Evolutionary conservation across 2,888 invertebrate species (phyloP).

Genomic region (Euphydryas editha): DNA sequence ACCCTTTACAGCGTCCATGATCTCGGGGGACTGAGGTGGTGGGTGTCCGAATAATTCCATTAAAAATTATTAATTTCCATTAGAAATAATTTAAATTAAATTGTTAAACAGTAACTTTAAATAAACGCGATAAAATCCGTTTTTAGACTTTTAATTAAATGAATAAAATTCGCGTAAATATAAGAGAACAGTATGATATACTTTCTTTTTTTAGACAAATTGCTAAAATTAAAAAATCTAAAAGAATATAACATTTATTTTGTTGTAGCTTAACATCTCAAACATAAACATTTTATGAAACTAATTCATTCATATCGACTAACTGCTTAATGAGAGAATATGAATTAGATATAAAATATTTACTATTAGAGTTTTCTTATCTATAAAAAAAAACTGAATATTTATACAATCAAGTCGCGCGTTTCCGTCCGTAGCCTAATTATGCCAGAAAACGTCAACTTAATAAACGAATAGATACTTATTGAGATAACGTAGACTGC

Average conservation of each 20-base stretch:
- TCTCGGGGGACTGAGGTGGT: too few species aligned
- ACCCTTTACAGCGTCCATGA: too few species aligned
- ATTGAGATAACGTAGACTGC: conserved; percentile 19
- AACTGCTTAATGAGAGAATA: conserved; percentile 10
- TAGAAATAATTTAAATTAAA: too few species aligned
- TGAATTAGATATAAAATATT: conserved; percentile 9
- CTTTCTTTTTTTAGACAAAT: conserved; percentile 6
- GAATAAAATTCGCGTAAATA: too few species aligned
- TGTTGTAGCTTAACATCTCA: not conserved
- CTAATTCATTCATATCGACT: not conserved
- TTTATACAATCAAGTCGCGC: conserved; percentile 23
- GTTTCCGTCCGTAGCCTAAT: conserved; percentile 32
- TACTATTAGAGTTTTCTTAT: conserved; percentile 11
- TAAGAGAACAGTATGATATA: too few species aligned
- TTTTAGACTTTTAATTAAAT: too few species aligned
- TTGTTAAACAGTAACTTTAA: too few species aligned
- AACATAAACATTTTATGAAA: not conserved
- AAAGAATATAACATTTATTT: not conserved
- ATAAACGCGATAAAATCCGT: too few species aligned
- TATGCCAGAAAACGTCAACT: conserved; percentile 26
- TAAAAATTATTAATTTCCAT: too few species aligned
- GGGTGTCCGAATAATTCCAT: too few species aligned
- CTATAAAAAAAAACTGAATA: conserved; percentile 28
- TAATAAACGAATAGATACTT: conserved; percentile 17
- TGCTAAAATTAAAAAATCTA: not conserved